Base-by-base conservation (phyloP, 2,888 invertebrate species). In the Drosophila macrospina region DNA sequence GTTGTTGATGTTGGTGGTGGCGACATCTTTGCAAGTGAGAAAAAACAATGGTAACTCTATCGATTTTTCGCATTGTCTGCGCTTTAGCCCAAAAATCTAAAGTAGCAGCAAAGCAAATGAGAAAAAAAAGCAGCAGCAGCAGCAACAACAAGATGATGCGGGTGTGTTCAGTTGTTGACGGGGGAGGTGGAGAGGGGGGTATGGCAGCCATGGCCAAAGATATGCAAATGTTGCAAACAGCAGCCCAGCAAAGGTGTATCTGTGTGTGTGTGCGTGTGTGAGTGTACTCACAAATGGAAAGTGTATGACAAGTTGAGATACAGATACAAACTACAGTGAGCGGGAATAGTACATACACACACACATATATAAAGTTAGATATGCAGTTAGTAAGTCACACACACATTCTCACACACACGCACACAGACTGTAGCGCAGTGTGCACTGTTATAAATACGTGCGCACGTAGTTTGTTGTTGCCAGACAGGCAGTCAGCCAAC, bases 61-160 rank as follows among this genome's bases (percentile, higher is more conserved):
- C 83, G 83, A 84, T 84, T 84, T 83, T 84, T 88, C 83, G 89
- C 89, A 80, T 78, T 84, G 87, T 86, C 87, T 86, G 75, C 62
- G 81, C 59, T 48, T 66, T 69, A 72, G 69, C 80, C 89, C 84
- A 66, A 74, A 88, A 85, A 85, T 87, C 83, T 85, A 82, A 87
- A 82, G 88, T 86, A 82, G 83, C 80, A 65, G 59, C 61, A 74
- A 74, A 62, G 67, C 50, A 70, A 50, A 50, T 34, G 64, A 64
- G 44, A 57, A 52, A 72, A 51, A 42, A 41, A 52, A 36, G 59
- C 57, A 62, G 59, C 26, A 45, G 36, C 60, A 60, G 16, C 41
- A 51, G 20, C 45, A 63, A 30, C 47, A 55, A 24, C 15, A 59
- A 59, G 50, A 50, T 69, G 69, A 74, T 75, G 79, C 79, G 74